These are phyloP conservation scores for Geococcyx californianus DNA, from an alignment of 2,113 vertebrate genomes.

Conservation along the genomic window DNA sequence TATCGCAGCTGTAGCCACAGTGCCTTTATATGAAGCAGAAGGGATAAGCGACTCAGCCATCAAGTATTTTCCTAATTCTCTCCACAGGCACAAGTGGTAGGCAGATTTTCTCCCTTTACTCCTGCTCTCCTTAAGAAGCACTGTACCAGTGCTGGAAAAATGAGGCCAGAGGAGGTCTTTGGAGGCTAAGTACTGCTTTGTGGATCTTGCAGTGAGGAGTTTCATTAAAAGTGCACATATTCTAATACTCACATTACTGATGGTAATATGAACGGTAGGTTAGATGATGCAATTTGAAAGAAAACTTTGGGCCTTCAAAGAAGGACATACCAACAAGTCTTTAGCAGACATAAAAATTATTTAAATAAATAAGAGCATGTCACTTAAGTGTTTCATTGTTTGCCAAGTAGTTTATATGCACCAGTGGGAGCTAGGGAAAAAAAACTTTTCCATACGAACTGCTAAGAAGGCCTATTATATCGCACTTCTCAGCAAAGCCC, in stretches of 20 bases:
- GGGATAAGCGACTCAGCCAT: neutral
- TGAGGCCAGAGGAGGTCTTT: neutral
- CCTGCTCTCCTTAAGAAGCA: neutral
- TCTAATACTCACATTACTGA: neutral
- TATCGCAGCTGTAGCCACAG: neutral
- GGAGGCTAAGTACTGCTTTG: neutral
- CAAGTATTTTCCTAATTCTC: slow-evolving; percentile 33
- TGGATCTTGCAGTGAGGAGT: neutral
- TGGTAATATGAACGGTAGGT: neutral
- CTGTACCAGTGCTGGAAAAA: neutral
- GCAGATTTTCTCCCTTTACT: neutral
- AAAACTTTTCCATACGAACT: neutral
- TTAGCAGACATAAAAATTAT: neutral
- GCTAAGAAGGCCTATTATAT: neutral
- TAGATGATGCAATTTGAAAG: neutral
- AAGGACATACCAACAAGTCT: neutral
- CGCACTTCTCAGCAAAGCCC: neutral
- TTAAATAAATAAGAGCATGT: neutral
- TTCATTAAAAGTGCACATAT: neutral
- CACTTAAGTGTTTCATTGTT: neutral
- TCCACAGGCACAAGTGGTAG: neutral
- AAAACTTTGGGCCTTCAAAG: neutral
- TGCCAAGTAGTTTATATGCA: neutral
- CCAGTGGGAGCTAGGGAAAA: neutral
- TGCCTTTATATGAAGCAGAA: neutral